Evolutionary conservation across 2,797 vertebrate species (phyloP), one percentile per base, ranked within the genome.

Genomic region (Enteromius radiatus): DNA sequence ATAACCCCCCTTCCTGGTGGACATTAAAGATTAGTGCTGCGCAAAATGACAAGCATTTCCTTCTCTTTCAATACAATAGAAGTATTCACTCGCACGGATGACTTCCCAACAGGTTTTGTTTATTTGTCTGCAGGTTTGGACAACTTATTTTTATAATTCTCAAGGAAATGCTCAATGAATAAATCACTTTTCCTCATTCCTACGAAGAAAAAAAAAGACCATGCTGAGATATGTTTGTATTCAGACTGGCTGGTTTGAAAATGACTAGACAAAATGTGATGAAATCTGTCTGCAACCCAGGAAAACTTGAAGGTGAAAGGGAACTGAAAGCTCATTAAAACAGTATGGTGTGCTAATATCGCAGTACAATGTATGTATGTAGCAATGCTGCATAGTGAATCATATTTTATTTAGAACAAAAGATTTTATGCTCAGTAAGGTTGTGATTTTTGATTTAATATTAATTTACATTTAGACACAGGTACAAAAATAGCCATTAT

Each of bases 181-280:
- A 47, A 47, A 59, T n/a, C 26, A 11, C 12, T 76, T 68, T 11
- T 82, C 54, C 54, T 78, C 76, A 54, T 86, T 78, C 76, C 41
- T 78, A 54, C 28, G 47, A 12, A 36, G 76, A 43, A 63, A 11
- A 75, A 59, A 31, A 28, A n/a, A 19, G 45, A 56, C 76, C 59
- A 78, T 26, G 26, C 19, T 73, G 8, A 59, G 83, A 33, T 43
- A 36, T 11, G 12, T 14, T 73, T 19, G 14, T 26, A 36, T 54
- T 12, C 43, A 11, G 47, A 21, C 59, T 47, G 68, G 41, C 19
- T 68, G 23, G 36, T 45, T 47, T 76, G 21, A 23, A 63, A 77
- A 65, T n/a, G 4, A 67, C 59, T 28, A 6, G 67, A 33, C 12
- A 31, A 54, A 78, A 56, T 43, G 6, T 63, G 69, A 8, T 61